Evolutionary conservation across 2,888 invertebrate genomes (phyloP).

Genomic region (Enoplolaimus lenunculus): DNA sequence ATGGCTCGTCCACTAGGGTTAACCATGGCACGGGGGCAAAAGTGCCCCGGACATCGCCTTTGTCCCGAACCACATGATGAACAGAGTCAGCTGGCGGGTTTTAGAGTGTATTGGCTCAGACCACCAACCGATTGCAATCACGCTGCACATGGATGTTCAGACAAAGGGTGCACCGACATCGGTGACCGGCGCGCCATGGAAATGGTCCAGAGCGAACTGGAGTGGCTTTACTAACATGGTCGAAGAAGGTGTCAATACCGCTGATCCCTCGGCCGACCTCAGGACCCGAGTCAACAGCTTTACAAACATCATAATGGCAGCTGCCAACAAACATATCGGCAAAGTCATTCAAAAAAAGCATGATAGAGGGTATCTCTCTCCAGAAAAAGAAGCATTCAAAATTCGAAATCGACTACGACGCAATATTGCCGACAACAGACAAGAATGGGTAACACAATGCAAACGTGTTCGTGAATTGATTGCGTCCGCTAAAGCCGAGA

Average conservation of each 20-base stretch:
- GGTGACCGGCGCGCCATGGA: neutral
- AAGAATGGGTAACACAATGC: neutral
- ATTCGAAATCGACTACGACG: neutral
- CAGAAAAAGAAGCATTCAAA: neutral
- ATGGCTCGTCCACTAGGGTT: neutral
- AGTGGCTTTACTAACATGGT: neutral
- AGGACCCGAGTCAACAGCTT: neutral
- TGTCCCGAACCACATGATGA: neutral
- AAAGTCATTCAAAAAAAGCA: neutral
- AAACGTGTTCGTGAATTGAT: neutral
- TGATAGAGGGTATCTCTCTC: neutral
- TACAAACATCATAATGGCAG: neutral
- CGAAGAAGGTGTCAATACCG: neutral
- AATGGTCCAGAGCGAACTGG: neutral
- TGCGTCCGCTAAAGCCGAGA: neutral
- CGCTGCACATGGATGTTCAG: neutral
- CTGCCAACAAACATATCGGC: neutral
- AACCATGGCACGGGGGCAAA: neutral
- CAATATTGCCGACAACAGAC: neutral
- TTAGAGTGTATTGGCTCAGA: neutral
- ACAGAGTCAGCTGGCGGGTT: neutral
- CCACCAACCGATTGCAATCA: neutral
- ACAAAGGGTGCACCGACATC: neutral
- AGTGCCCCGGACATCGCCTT: conserved; percentile 2
- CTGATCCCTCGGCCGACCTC: neutral